phyloP scores from a whole-genome alignment of 2,888 invertebrate genomes.

The Drosophila kambysellisi region DNA sequence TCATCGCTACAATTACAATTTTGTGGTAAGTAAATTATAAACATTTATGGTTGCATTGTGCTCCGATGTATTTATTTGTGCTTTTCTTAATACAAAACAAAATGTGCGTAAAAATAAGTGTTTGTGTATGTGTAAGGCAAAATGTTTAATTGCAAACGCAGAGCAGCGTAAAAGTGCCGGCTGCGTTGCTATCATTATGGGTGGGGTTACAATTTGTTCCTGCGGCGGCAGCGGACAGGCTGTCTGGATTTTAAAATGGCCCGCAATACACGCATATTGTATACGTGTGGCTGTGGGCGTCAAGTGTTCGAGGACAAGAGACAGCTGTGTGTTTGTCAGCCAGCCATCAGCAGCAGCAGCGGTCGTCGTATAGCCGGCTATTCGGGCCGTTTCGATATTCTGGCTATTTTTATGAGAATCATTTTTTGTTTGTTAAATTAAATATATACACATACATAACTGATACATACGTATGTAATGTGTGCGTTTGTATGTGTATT shows the following conservation, averaged over 20 bases:
- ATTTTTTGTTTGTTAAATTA: constrained; percentile 74
- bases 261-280: constrained; percentile 17
- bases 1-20: constrained; percentile 32
- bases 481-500: constrained; percentile 20
- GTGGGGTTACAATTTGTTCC: constrained; percentile 53
- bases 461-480: constrained; percentile 22
- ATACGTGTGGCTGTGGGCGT: constrained; percentile 45
- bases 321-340: constrained; percentile 58
- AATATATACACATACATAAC: constrained; percentile 37
- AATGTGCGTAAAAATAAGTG: constrained; percentile 51
- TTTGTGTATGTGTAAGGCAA: constrained; percentile 3
- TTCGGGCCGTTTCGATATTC: constrained; percentile 43
- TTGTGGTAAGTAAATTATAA: constrained; percentile 49
- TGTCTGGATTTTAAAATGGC: constrained; percentile 56
- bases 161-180: constrained; percentile 52
- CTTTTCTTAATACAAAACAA: constrained; percentile 34
- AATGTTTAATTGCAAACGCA: constrained; percentile 20
- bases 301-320: constrained; percentile 56
- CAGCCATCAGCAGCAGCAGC: background rate
- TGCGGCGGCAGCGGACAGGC: constrained; percentile 39
- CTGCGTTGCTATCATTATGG: constrained; percentile 36
- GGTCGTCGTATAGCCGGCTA: constrained; percentile 23
- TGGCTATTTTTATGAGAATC: constrained; percentile 76
- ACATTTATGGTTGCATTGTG: constrained; percentile 19
- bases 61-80: constrained; percentile 17